A percentile compares a stretch with the other conserved stretches of the same genome.
phyloP scores from a whole-genome alignment of 2,888 invertebrate species.

The Heliconius ismenius region DNA sequence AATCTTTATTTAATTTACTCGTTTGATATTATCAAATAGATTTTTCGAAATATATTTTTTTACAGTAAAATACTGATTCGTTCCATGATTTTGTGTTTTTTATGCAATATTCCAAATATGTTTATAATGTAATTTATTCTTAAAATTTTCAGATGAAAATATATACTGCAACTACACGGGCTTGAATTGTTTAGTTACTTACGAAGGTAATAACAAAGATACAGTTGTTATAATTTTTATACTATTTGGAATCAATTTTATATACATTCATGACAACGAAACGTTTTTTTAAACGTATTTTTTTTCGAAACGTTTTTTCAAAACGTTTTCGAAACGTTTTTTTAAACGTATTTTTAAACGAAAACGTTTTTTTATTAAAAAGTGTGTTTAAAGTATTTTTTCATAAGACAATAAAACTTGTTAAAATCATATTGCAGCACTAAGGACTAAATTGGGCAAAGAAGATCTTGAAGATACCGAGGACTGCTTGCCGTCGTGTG shows the following conservation, averaged over 20 bases:
- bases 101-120: not conserved
- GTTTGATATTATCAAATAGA: not conserved
- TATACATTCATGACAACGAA: no score
- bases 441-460: constrained; percentile 69
- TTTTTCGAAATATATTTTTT: no score
- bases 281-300: no score
- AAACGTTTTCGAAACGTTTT: no score
- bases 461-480: constrained; percentile 60
- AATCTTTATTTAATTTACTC: not conserved
- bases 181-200: constrained; percentile 74
- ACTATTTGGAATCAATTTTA: no score
- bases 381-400: no score
- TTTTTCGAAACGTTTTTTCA: no score
- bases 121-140: not conserved
- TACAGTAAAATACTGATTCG: no score
- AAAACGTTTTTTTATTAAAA: no score
- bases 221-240: no score
- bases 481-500: constrained; percentile 81
- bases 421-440: constrained; percentile 49
- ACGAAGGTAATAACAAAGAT: constrained; percentile 50
- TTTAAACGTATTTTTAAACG: no score
- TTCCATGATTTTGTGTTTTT: no score
- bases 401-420: not conserved
- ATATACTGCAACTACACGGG: constrained; percentile 81
- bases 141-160: constrained; percentile 62